Base-by-base conservation (phyloP, 2,888 invertebrate species). In the Microchrysa polita region DNA sequence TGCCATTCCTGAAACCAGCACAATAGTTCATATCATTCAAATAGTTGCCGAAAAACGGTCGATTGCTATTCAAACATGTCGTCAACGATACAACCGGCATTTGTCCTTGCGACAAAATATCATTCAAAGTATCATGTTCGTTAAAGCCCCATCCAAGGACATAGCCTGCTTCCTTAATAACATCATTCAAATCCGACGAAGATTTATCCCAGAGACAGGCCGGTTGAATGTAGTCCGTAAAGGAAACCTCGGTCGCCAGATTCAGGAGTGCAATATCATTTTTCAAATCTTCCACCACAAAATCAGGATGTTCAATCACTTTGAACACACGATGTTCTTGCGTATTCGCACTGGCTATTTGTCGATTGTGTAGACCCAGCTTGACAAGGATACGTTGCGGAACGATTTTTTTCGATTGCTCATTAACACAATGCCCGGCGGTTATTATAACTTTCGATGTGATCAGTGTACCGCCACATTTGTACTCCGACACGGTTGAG, bases 71-170 rank as follows among this genome's bases (percentile, higher is more conserved):
- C 18, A 83, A 77, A 67, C 85, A 85, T 0, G 76, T 79, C 0
- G 78, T 73, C 12, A 82, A 80, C 4, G 81, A 79, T n/a, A 82
- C 77, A 63, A 82, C 81, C 0, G 83, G 83, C 75, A 84, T 80
- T 0, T 76, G 78, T 0, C 80, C 81, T 75, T 81, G 80, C 22
- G 72, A 74, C 20, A 85, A 77, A 67, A 81, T 78, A 2, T 77
- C 65, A 0, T 83, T 77, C 2, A 83, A 72, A 1, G 71, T 18
- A 22, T 83, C 81, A 0, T 78, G 78, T 57, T 82, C 80, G 44
- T 83, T 81, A 16, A 83, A 81, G 1, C 86, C 85, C 85, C 85
- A 86, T 2, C 85, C 85, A 2, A 82, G 81, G 0, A 85, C 82
- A 10, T 53, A 67, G 16, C 77, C 79, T 10, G 57, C 34, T 42